These are phyloP conservation scores for Chromobotia macracanthus DNA, from an alignment of 2,797 vertebrate genomes.

Conservation along the genomic window DNA sequence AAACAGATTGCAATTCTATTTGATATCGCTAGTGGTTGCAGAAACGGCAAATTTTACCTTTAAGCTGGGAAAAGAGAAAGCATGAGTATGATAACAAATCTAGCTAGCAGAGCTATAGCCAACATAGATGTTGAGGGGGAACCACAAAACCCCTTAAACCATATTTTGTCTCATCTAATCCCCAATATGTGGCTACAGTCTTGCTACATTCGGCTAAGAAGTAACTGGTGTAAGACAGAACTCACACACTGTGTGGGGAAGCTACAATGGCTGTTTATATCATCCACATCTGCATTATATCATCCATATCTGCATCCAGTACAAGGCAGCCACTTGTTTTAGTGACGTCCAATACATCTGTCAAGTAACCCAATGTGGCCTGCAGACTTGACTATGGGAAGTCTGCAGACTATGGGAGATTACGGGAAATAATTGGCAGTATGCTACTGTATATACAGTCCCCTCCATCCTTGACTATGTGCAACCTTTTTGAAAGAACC, in stretches of 20 bases:
- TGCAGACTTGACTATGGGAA: conserved; percentile 33
- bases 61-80: no score
- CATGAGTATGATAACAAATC: neutral
- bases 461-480: neutral
- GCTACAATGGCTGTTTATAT: neutral
- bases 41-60: no score
- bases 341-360: conserved; percentile 46
- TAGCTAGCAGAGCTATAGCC: neutral
- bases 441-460: conserved; percentile 29
- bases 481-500: conserved; percentile 21
- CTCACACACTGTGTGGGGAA: neutral
- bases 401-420: no score
- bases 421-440: conserved; percentile 49
- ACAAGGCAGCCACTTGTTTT: conserved; percentile 34
- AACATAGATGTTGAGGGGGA: neutral
- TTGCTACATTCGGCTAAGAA: neutral
- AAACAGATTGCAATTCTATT: neutral
- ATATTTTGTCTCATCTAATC: neutral
- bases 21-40: neutral
- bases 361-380: conserved; percentile 35
- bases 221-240: neutral
- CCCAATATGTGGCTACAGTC: neutral
- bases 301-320: conserved; percentile 26
- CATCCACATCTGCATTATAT: conserved; percentile 13
- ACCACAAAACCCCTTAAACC: no score